A percentile compares a stretch with the other conserved stretches of the same genome.
Evolutionary conservation across 2,113 vertebrate species (phyloP).

Genomic region (Phyllopteryx taeniolatus): DNA sequence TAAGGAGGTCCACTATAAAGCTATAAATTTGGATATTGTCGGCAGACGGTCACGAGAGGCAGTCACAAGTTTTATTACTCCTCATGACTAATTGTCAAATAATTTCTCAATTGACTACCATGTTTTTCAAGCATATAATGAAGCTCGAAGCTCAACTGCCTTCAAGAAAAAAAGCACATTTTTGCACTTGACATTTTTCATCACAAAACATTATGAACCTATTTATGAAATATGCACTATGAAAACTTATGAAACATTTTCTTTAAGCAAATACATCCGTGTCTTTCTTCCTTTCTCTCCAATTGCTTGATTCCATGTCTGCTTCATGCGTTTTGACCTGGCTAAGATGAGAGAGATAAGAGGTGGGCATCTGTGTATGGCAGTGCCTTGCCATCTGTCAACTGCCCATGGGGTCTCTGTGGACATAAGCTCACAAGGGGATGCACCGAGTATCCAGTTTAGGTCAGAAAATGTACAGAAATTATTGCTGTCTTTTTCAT

Average conservation of each 20-base stretch:
- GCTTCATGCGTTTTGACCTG: conserved; percentile 62
- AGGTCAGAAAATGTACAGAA: conserved; percentile 12
- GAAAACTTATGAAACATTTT: background rate
- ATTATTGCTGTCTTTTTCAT: conserved; percentile 1
- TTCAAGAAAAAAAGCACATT: too few species aligned
- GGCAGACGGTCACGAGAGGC: too few species aligned
- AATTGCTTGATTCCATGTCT: conserved; percentile 36
- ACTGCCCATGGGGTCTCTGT: conserved; percentile 66
- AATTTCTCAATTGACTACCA: background rate
- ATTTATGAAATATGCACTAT: too few species aligned
- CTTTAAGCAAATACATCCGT: background rate
- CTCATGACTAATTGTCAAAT: background rate
- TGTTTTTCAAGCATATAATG: background rate
- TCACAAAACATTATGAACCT: too few species aligned
- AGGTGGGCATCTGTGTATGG: conserved; percentile 68
- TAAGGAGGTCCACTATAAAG: too few species aligned
- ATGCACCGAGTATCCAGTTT: conserved; percentile 47
- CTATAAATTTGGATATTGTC: too few species aligned
- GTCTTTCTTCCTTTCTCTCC: conserved; percentile 9
- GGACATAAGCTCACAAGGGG: conserved; percentile 64
- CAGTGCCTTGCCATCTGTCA: conserved; percentile 64
- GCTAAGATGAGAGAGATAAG: conserved; percentile 59
- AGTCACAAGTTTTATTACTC: background rate
- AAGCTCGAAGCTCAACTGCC: background rate
- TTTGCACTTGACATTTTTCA: too few species aligned